Conservation (phyloP, 1,140 invertebrate species). For the Zaprionus africanus region DNA sequence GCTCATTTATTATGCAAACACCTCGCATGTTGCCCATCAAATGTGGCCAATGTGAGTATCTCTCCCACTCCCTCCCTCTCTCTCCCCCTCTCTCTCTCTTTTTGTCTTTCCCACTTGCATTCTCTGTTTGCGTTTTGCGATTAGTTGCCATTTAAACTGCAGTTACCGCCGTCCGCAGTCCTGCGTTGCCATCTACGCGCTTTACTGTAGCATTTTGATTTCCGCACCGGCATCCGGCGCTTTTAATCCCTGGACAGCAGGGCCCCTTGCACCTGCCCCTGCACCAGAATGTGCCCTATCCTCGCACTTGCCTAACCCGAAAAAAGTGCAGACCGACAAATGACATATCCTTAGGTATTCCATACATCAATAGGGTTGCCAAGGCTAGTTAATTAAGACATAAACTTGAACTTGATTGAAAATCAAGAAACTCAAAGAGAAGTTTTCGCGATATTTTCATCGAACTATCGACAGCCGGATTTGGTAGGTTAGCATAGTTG, state of each 20-base stretch:
- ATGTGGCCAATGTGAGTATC: conserved; percentile 25
- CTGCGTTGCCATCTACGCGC: conserved; percentile 28
- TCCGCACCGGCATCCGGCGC: conserved; percentile 75
- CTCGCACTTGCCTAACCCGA: not conserved
- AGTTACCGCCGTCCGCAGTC: conserved; percentile 56
- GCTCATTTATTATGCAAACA: conserved; percentile 80
- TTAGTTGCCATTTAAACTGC: conserved; percentile 82
- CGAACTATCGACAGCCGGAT: not conserved
- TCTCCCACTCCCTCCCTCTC: not conserved
- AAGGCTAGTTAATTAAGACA: too few relatives aligned
- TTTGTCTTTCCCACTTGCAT: not conserved
- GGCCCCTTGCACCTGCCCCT: conserved; percentile 8
- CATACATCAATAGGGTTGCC: too few relatives aligned
- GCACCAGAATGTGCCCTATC: not conserved
- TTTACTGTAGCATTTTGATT: conserved; percentile 75
- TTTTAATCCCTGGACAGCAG: conserved; percentile 68
- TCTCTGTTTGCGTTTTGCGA: conserved; percentile 62
- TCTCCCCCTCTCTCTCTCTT: not conserved
- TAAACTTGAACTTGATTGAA: not conserved
- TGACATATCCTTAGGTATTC: conserved; percentile 4
- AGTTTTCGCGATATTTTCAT: not conserved
- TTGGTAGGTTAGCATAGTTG: conserved; percentile 4
- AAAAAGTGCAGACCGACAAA: not conserved
- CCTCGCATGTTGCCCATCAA: conserved; percentile 65
- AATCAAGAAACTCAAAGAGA: not conserved